Evolutionary conservation across 2,888 invertebrate species (phyloP), one percentile per base, ranked within the genome.

Genomic region (Chalcosyrphus nemorum): DNA sequence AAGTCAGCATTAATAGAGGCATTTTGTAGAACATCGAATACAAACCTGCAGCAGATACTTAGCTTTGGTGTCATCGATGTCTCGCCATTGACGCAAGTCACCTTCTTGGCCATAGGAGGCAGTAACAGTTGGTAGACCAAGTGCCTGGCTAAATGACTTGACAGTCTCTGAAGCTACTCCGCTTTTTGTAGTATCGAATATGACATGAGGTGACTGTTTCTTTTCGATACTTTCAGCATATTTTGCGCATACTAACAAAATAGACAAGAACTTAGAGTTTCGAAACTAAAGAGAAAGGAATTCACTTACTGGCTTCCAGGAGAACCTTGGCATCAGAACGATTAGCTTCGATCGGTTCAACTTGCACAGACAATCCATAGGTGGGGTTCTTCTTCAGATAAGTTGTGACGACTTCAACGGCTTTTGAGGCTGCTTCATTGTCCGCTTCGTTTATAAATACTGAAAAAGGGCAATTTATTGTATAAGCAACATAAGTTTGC

Each of bases 81-180:
- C 93, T 29, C 96, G 93, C 97, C 97, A 97, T 89, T 96, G 95
- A 61, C 96, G 90, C 54, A 97, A 92, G 91, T 97, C 97, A 0
- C 96, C 96, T 45, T 94, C 94, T 90, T 97, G 96, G 0, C 97
- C 97, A 89, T 95, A 97, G 5, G 97, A 96, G 0, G 95, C 95
- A 76, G 96, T 95, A 52, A 97, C 93, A 0, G 97, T 97, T 0
- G 97, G 97, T 86, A 97, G 89, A 0, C 94, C 95, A 71, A 97
- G 90, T 0, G 96, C 95, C 15, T 95, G 94, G 2, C 96, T 95
- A 89, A 97, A 95, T 0, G 96, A 95, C 91, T 97, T 97, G 2
- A 97, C 95, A 0, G 96, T 95, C 92, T 97, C 97, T 0, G 97
- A 96, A 13, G 95, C 94, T 32, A 95, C 93, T 2, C 97, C 97